phyloP scores from a whole-genome alignment of 1,140 invertebrate species.

The Drepana arcuata region DNA sequence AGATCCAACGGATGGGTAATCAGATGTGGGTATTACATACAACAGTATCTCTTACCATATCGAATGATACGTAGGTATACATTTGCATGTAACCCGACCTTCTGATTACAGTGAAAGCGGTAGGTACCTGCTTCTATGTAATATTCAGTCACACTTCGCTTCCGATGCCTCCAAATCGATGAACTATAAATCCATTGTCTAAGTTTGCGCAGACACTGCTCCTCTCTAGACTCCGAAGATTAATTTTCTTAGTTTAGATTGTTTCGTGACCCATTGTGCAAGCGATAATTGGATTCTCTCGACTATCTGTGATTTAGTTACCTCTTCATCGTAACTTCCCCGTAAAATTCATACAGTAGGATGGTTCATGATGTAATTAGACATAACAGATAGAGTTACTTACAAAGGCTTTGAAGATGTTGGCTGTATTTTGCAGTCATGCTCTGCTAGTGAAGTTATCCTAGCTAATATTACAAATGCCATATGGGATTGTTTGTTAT shows the following conservation, averaged over 20 bases:
- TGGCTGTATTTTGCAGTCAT: too few relatives aligned
- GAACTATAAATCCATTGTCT: slow-evolving; percentile 68
- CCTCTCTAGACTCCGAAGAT: slow-evolving; percentile 64
- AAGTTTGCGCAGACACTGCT: slow-evolving; percentile 64
- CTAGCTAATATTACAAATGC: too few relatives aligned
- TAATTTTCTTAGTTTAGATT: slow-evolving; percentile 72
- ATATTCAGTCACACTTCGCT: slow-evolving; percentile 32
- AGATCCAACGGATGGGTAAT: too few relatives aligned
- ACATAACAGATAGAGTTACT: too few relatives aligned
- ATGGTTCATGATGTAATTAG: too few relatives aligned
- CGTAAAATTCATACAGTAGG: slow-evolving; percentile 25
- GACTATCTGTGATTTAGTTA: slow-evolving; percentile 62
- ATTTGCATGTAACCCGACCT: slow-evolving; percentile 1
- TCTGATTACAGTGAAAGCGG: slow-evolving; percentile 10
- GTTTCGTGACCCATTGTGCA: slow-evolving; percentile 68
- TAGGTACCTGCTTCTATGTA: slow-evolving; percentile 4
- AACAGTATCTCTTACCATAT: too few relatives aligned
- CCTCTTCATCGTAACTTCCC: slow-evolving; percentile 36
- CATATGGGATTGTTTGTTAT: too few relatives aligned
- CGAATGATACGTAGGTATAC: too few relatives aligned
- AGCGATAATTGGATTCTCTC: slow-evolving; percentile 68
- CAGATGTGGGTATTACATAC: too few relatives aligned
- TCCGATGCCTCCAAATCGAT: slow-evolving; percentile 62
- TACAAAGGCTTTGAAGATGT: too few relatives aligned
- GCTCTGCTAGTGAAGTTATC: too few relatives aligned